Evolutionary conservation across 2,797 vertebrate genomes (phyloP), one percentile per base, ranked within the genome.

Genomic region (Eleutherodactylus coqui): DNA sequence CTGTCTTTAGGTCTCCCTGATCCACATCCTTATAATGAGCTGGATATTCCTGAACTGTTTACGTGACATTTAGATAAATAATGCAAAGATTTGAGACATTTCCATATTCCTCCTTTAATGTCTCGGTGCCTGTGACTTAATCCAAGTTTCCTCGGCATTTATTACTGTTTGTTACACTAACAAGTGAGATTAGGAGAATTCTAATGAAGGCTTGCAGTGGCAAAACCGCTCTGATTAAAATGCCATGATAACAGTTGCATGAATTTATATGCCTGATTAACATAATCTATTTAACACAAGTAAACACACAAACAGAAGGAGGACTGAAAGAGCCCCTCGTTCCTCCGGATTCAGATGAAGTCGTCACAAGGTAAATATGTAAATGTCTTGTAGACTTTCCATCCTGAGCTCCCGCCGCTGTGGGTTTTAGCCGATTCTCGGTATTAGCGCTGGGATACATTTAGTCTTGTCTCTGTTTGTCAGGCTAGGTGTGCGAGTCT

Each of bases 271-370:
- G 91, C 91, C 93, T 96, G 93, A 97, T 97, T 97, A 96, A 89
- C 96, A 97, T 97, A 96, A 97, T 96, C 96, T 94, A 96, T 97
- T 96, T 96, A 96, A 95, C 92, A 91, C 93, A 92, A 95, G 95
- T 95, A 96, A 97, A 97, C 95, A 96, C 89, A 95, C 93, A 95
- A 95, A 95, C 94, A 96, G 95, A 95, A 94, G 93, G 94, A 93
- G 93, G 88, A 91, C 92, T 92, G 92, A 85, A 70, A 92, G 90
- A 92, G 88, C 92, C 69, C 90, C 91, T 86, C 91, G 90, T 90
- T 19, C 91, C 91, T 92, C 88, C 86, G 92, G 93, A 93, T 93
- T 89, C 91, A 91, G 93, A 95, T 93, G 91, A 89, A 80, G 86
- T 88, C 89, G 88, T 89, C 91, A 93, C 93, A 93, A 94, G 93